A percentile compares a stretch with the other conserved stretches of the same genome.
Evolutionary conservation across 2,113 vertebrate genomes (phyloP).

Genomic region (Neogobius melanostomus): DNA sequence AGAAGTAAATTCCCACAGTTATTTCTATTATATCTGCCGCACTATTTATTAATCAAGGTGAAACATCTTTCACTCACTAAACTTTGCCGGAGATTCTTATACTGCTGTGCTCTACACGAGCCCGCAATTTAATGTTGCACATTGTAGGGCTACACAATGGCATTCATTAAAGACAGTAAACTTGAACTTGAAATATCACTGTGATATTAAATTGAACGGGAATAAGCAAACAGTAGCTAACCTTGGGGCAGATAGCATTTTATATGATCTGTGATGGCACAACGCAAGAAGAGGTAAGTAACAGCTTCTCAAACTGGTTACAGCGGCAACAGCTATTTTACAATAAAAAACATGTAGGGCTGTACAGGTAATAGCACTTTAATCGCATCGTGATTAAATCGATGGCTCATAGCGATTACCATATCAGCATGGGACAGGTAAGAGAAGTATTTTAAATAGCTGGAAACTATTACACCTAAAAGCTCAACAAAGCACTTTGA

Average conservation of each 20-base stretch:
- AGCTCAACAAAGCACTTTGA: conserved; percentile 8
- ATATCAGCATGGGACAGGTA: too few relatives aligned
- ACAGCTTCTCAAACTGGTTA: background rate
- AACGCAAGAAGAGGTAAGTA: background rate
- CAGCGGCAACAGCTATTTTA: background rate
- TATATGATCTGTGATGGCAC: background rate
- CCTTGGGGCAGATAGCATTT: conserved; percentile 1
- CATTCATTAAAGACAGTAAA: conserved; percentile 4
- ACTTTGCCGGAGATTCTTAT: background rate
- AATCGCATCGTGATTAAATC: too few relatives aligned
- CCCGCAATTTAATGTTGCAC: background rate
- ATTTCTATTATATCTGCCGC: conserved; percentile 2
- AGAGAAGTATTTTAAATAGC: too few relatives aligned
- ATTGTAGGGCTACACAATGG: background rate
- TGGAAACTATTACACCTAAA: background rate
- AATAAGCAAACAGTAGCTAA: background rate
- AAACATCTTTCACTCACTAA: conserved; percentile 11
- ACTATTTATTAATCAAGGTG: background rate
- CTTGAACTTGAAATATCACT: conserved; percentile 8
- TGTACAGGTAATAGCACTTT: too few relatives aligned
- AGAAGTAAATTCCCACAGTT: conserved; percentile 1
- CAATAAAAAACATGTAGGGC: background rate
- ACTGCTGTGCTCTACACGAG: conserved; percentile 6
- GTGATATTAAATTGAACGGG: background rate
- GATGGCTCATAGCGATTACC: too few relatives aligned